Percentiles rank a stretch among this genome's conserved stretches.
Conservation (phyloP, 2,797 vertebrate species). For the Phrynocephalus vlangalii region DNA sequence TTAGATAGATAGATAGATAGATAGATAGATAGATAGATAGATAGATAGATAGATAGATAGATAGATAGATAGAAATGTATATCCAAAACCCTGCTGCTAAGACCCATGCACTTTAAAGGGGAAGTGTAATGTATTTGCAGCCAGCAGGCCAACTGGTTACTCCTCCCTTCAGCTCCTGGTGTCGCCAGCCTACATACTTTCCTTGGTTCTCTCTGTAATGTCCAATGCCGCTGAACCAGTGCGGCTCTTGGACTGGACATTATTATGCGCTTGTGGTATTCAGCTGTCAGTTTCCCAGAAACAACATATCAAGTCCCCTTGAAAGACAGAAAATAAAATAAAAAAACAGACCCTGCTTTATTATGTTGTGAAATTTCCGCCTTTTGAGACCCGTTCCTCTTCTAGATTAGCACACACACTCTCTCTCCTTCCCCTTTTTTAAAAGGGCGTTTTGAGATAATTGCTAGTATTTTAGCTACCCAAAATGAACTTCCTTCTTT, state of each 20-base stretch:
- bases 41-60: too few relatives aligned
- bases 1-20: too few relatives aligned
- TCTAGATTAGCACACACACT: constrained; percentile 28
- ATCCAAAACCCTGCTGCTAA: too few relatives aligned
- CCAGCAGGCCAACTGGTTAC: too few relatives aligned
- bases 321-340: background rate
- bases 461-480: constrained; percentile 18
- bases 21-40: too few relatives aligned
- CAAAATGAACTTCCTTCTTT: constrained; percentile 29
- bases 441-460: constrained; percentile 21
- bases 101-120: too few relatives aligned
- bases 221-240: too few relatives aligned
- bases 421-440: constrained; percentile 33
- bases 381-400: constrained; percentile 38
- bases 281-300: background rate
- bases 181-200: background rate
- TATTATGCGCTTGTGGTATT: too few relatives aligned
- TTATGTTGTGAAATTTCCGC: constrained; percentile 39
- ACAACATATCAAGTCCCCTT: background rate
- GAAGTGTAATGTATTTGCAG: too few relatives aligned
- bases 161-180: background rate
- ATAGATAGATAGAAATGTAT: too few relatives aligned
- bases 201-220: too few relatives aligned
- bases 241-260: background rate
- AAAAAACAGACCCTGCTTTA: background rate